Base-by-base conservation (phyloP, 2,888 invertebrate genomes). In the Masnerella sp. region DNA sequence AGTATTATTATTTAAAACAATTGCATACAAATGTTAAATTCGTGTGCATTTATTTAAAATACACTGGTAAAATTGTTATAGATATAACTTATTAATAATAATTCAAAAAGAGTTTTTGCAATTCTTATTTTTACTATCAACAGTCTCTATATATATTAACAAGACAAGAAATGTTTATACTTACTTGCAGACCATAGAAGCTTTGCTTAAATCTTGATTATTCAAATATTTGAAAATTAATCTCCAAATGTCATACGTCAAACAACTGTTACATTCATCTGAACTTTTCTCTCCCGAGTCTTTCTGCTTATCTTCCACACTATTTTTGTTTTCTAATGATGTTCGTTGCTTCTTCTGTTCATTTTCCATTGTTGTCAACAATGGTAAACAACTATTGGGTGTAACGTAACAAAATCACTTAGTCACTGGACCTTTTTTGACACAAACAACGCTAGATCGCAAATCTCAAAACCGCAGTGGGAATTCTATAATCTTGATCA, bases 241-340 rank as follows among this genome's bases (percentile, higher is more conserved):
- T 49, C 82, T 77, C 22, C 85, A 71, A 36, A 85, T 81, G 30
- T 87, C 86, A 22, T 85, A 87, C 40, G 82, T 81, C 71, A 87
- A 49, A 11, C 9, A n/a, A n/a, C 17, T 74, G 15, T 25, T 25
- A 25, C 4, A 25, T 5, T 5, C 25, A 25, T 25, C 25, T n/a
- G n/a, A n/a, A 25, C 7, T 25, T 25, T 4, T 4, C 25, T 25
- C 25, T 25, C 7, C 25, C 4, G 25, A 25, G 25, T 25, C 25
- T 5, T 54, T 32, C 17, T 40, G 15, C 1, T 8, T 25, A 32
- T 36, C 54, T 15, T 12, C n/a, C 17, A 40, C 11, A 14, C 49
- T 17, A 17, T 30, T 43, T 2, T 11, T 58, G n/a, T n/a, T n/a
- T n/a, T n/a, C n/a, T n/a, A n/a, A n/a, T n/a, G n/a, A n/a, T 25